Percentiles rank a stretch among this genome's conserved stretches.
Evolutionary conservation across 1,140 invertebrate genomes (phyloP).

Genomic region (Microplitis mediator): DNA sequence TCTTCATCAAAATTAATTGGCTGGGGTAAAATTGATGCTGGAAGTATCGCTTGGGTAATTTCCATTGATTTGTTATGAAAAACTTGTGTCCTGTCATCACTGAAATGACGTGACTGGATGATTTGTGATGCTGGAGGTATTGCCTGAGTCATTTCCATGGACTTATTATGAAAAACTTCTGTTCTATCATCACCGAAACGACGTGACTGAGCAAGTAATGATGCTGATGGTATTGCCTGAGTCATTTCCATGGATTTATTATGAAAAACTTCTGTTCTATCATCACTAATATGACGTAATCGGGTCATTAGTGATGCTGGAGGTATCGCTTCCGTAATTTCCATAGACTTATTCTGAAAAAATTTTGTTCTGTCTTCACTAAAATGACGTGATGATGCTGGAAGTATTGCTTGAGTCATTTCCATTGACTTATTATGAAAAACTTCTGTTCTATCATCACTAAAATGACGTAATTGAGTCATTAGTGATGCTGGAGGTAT

Average conservation of each 20-base stretch:
- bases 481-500: not conserved
- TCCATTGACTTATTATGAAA: slow-evolving; percentile 20
- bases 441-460: not conserved
- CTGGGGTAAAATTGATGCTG: not conserved
- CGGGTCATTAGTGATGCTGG: too few species aligned
- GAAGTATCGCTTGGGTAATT: slow-evolving; percentile 11
- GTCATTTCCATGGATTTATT: slow-evolving; percentile 30
- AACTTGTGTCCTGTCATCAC: not conserved
- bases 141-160: slow-evolving; percentile 21
- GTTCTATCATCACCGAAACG: not conserved
- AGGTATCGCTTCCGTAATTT: slow-evolving; percentile 14
- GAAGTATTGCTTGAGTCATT: slow-evolving; percentile 14
- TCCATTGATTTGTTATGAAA: slow-evolving; percentile 25
- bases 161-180: slow-evolving; percentile 4
- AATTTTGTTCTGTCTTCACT: not conserved
- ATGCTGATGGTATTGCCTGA: not conserved
- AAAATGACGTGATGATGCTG: not conserved
- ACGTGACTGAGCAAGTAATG: too few species aligned
- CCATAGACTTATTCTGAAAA: slow-evolving; percentile 15
- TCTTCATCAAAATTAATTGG: not conserved
- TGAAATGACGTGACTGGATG: not conserved
- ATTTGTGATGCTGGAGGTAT: not conserved
- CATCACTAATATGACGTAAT: not conserved
- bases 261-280: not conserved
- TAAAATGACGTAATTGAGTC: not conserved